Evolutionary conservation across 2,888 invertebrate genomes (phyloP).

Genomic region (Agrotis clavis): DNA sequence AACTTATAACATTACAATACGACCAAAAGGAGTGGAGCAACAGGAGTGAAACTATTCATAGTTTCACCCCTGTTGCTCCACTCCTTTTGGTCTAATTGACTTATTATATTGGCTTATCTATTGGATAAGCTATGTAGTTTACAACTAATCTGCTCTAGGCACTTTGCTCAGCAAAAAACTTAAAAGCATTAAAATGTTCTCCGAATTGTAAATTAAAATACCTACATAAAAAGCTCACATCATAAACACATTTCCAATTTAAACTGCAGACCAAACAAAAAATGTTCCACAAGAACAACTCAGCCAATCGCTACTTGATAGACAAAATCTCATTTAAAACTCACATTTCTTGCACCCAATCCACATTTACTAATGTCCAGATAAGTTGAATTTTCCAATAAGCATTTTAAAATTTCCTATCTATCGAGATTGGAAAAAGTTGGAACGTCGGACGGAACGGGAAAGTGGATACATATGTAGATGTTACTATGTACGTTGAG

Average conservation of each 20-base stretch:
- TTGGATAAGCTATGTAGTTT: too few relatives aligned
- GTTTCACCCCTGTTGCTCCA: too few relatives aligned
- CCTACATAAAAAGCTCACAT: background rate
- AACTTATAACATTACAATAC: too few relatives aligned
- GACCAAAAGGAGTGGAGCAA: too few relatives aligned
- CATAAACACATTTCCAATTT: background rate
- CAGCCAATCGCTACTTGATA: constrained; percentile 7
- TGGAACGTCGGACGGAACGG: constrained; percentile 41
- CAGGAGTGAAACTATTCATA: too few relatives aligned
- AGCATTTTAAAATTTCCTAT: constrained; percentile 64
- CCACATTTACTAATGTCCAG: constrained; percentile 53
- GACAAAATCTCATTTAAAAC: constrained; percentile 8
- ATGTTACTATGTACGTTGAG: constrained; percentile 11
- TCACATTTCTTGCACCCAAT: constrained; percentile 40
- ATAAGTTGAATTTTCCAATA: constrained; percentile 63
- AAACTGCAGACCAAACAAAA: constrained; percentile 6
- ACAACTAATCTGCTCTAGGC: background rate
- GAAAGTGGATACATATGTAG: constrained; percentile 34
- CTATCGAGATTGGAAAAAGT: constrained; percentile 67
- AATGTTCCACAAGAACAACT: constrained; percentile 8
- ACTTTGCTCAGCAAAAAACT: background rate
- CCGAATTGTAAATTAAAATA: background rate
- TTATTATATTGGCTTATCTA: too few relatives aligned
- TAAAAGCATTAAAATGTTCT: background rate
- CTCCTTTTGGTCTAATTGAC: too few relatives aligned